Evolutionary conservation across 2,113 vertebrate species (phyloP), one percentile per base, ranked within the genome.

Genomic region (Aptenodytes patagonicus): DNA sequence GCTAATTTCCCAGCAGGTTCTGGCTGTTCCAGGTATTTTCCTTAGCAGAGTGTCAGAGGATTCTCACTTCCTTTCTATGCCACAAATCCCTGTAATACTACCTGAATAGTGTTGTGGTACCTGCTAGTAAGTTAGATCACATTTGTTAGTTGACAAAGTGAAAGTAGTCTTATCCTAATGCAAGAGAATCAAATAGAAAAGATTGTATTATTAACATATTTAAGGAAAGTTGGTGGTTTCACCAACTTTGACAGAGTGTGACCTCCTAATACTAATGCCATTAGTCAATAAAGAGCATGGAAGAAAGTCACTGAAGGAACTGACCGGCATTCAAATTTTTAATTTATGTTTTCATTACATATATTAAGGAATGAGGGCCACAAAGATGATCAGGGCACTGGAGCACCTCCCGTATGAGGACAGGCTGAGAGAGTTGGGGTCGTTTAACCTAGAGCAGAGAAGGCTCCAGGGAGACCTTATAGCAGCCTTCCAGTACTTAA

Each of bases 1-100:
- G 52, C 49, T 91, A 94, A 97, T 97, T 98, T 98, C 94, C 90
- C 95, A 93, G 31, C 60, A 94, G 95, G 10, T 95, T 95, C 78
- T 90, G 46, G 44, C 81, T 82, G 64, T 80, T 91, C 75, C 69
- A 54, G 62, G 44, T 90, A 87, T 89, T 97, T 94, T 71, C 75
- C 83, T 94, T 72, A 82, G 62, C 25, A 90, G 29, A 78, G 3
- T 31, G 60, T 81, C 44, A 93, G 66, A 58, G 18, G 36, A 79
- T n/a, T 84, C 40, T 57, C n/a, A 57, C 49, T 85, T 76, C 62
- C 71, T 89, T 52, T 83, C 44, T 84, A 15, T 13, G 32, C 42
- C 69, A 49, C 57, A 90, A 92, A 69, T 58, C 84, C 89, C 80
- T 90, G 60, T 93, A 89, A 95, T 93, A 76, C 82, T 51, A 94